Percentiles rank a stretch among this genome's conserved stretches.
phyloP scores from a whole-genome alignment of 2,888 invertebrate species.

The Ophion costatus region DNA sequence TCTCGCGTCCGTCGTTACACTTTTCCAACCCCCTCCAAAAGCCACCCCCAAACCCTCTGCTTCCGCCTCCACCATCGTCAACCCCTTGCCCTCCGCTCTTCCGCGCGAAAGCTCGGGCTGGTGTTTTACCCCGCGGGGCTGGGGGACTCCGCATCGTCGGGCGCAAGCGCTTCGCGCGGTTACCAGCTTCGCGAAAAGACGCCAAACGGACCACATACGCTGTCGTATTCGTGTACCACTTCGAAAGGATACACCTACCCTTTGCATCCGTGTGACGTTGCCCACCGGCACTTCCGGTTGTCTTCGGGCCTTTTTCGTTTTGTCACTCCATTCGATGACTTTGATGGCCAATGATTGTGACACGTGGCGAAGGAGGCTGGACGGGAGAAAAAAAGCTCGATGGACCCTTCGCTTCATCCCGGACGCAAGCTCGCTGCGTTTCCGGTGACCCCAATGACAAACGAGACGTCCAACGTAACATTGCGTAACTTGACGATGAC shows the following conservation, averaged over 20 bases:
- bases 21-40: constrained; percentile 38
- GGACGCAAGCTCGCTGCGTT: not conserved
- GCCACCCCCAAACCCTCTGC: constrained; percentile 19
- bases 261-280: not conserved
- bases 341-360: no score
- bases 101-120: constrained; percentile 40
- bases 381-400: no score
- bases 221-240: not conserved
- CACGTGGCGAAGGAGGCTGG: no score
- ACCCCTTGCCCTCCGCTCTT: constrained; percentile 46
- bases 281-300: not conserved
- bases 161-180: constrained; percentile 62
- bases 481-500: not conserved
- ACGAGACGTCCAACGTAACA: not conserved
- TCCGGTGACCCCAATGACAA: constrained; percentile 1
- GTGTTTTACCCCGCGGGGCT: constrained; percentile 48
- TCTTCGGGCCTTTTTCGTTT: no score
- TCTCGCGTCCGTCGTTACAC: constrained; percentile 63
- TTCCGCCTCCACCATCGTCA: constrained; percentile 48
- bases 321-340: no score
- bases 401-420: no score
- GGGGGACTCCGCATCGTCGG: constrained; percentile 50
- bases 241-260: not conserved
- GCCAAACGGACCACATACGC: constrained; percentile 25
- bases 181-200: constrained; percentile 61